These are phyloP conservation scores for Zele albiditarsus DNA, from an alignment of 2,888 invertebrate genomes.

Conservation along the genomic window DNA sequence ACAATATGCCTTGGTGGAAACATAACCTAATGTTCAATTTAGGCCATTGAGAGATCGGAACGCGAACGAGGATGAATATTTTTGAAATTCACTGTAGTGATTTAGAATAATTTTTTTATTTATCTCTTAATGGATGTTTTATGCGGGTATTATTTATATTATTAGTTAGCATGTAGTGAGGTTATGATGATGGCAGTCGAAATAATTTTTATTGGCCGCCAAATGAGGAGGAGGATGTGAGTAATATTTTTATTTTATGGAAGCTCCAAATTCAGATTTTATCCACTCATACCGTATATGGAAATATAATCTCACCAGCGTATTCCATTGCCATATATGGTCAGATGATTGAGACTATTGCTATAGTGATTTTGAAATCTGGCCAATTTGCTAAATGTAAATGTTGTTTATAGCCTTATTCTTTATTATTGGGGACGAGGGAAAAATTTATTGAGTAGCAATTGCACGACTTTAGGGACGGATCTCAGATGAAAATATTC, in stretches of 20 bases:
- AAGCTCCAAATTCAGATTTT: slow-evolving; percentile 27
- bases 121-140: too few relatives aligned
- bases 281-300: slow-evolving; percentile 34
- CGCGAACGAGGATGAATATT: too few relatives aligned
- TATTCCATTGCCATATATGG: slow-evolving; percentile 50
- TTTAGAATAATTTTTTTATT: too few relatives aligned
- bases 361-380: slow-evolving; percentile 43
- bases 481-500: too few relatives aligned
- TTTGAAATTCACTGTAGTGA: too few relatives aligned
- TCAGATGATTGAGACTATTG: slow-evolving; percentile 22
- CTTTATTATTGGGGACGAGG: neutral
- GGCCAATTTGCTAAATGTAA: slow-evolving; percentile 8
- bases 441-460: too few relatives aligned
- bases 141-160: neutral
- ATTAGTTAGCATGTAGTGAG: neutral
- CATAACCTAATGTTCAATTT: too few relatives aligned
- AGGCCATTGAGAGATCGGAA: too few relatives aligned
- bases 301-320: slow-evolving; percentile 37
- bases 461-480: too few relatives aligned
- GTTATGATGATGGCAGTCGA: neutral
- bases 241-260: neutral
- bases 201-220: neutral
- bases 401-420: neutral
- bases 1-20: too few relatives aligned
- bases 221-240: neutral